Conservation (phyloP, 2,797 vertebrate genomes). For the Danio aesculapii region DNA sequence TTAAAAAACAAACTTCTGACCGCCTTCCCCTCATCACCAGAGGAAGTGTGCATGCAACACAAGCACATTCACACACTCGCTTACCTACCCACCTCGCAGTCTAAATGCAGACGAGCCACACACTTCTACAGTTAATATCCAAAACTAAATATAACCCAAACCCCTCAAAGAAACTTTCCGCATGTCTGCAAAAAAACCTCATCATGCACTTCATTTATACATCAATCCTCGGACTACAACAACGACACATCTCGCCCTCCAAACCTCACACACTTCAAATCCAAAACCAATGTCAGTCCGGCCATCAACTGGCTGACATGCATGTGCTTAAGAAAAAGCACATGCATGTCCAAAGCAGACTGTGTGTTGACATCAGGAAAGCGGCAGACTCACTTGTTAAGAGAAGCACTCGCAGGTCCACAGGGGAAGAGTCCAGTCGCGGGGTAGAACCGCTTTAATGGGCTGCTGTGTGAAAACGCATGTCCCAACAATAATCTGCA, state of each 20-base stretch:
- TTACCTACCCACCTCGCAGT: not conserved
- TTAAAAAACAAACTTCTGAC: constrained; percentile 20
- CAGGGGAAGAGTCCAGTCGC: constrained; percentile 26
- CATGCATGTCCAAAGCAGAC: not conserved
- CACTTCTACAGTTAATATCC: not conserved
- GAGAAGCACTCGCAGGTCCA: constrained; percentile 9
- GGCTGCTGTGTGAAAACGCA: constrained; percentile 6
- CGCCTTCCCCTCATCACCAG: not conserved
- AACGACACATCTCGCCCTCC: not conserved
- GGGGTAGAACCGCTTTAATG: constrained; percentile 27
- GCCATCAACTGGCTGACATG: no score
- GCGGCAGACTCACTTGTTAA: constrained; percentile 42
- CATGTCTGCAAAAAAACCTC: not conserved
- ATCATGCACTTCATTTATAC: not conserved
- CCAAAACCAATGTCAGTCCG: not conserved
- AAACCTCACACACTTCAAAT: not conserved
- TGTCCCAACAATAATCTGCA: constrained; percentile 6
- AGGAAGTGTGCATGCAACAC: constrained; percentile 22
- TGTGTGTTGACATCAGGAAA: constrained; percentile 17
- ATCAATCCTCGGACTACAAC: not conserved
- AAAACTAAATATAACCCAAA: not conserved
- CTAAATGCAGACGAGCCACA: constrained; percentile 5
- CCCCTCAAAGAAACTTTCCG: not conserved
- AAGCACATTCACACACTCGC: not conserved
- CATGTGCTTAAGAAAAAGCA: no score